Percentiles rank a stretch among this genome's conserved stretches.
phyloP scores from a whole-genome alignment of 2,888 invertebrate species.

The Cerastis rubricosa region DNA sequence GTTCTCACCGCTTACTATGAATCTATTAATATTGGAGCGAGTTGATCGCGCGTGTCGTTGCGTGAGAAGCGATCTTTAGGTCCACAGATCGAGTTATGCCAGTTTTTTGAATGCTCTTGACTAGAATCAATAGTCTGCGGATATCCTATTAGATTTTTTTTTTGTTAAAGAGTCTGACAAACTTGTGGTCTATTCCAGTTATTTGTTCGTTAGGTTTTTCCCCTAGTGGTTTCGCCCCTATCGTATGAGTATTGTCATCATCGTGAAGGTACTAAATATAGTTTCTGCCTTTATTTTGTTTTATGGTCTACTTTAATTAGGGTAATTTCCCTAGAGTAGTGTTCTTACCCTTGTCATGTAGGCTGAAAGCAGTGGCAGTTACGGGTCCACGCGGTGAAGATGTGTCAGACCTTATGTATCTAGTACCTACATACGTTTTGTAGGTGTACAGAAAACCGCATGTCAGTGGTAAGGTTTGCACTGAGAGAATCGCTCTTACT shows the following conservation, averaged over 20 bases:
- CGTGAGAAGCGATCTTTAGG: conserved; percentile 31
- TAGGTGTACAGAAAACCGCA: conserved; percentile 9
- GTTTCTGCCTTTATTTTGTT: conserved; percentile 22
- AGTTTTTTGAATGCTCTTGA: conserved; percentile 41
- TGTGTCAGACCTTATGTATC: conserved; percentile 3
- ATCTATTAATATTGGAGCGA: conserved; percentile 44
- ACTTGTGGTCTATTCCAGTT: conserved; percentile 7
- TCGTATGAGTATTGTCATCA: conserved; percentile 11
- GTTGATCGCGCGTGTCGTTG: conserved; percentile 20
- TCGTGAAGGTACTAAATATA: conserved; percentile 15
- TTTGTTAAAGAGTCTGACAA: conserved; percentile 19
- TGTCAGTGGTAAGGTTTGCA: not conserved
- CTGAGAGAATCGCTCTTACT: not conserved
- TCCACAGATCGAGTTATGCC: conserved; percentile 33
- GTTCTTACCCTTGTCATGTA: conserved; percentile 47
- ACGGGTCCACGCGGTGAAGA: conserved; percentile 5
- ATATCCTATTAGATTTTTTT: conserved; percentile 48
- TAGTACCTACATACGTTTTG: not conserved
- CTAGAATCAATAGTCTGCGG: conserved; percentile 25
- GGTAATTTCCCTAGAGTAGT: conserved; percentile 46
- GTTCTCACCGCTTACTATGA: conserved; percentile 34
- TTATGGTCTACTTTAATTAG: conserved; percentile 31
- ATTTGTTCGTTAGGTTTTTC: conserved; percentile 15
- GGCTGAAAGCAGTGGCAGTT: conserved; percentile 5
- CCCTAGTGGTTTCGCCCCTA: not conserved